phyloP scores from a whole-genome alignment of 2,888 invertebrate species.

The Hypomecis punctinalis region DNA sequence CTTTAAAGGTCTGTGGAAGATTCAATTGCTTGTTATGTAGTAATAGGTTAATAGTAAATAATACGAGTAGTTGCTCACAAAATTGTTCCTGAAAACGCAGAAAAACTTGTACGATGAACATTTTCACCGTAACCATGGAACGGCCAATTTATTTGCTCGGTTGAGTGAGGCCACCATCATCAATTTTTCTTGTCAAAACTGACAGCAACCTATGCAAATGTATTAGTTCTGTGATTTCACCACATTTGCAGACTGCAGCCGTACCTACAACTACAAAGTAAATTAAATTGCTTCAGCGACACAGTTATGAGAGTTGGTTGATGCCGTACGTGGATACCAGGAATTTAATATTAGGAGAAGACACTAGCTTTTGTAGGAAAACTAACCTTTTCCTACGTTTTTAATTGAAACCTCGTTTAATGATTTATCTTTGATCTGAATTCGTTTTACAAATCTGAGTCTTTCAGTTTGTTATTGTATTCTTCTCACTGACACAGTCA shows the following conservation, averaged over 20 bases:
- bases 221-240: background rate
- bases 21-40: no score
- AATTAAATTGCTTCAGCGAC: conserved; percentile 22
- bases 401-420: no score
- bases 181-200: background rate
- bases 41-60: no score
- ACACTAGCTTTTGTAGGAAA: background rate
- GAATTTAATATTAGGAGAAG: conserved; percentile 7
- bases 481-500: no score
- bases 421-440: no score
- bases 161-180: background rate
- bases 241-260: background rate
- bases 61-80: no score
- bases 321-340: background rate
- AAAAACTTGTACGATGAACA: conserved; percentile 16
- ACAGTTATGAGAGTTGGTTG: conserved; percentile 19
- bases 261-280: conserved; percentile 4
- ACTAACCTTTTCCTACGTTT: background rate
- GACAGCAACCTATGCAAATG: background rate
- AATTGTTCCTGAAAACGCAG: conserved; percentile 19
- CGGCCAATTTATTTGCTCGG: background rate
- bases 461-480: no score
- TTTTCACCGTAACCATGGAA: conserved; percentile 1
- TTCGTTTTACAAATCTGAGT: no score
- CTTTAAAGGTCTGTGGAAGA: no score